Base-by-base conservation (phyloP, 2,113 vertebrate genomes). In the Anguilla japonica region DNA sequence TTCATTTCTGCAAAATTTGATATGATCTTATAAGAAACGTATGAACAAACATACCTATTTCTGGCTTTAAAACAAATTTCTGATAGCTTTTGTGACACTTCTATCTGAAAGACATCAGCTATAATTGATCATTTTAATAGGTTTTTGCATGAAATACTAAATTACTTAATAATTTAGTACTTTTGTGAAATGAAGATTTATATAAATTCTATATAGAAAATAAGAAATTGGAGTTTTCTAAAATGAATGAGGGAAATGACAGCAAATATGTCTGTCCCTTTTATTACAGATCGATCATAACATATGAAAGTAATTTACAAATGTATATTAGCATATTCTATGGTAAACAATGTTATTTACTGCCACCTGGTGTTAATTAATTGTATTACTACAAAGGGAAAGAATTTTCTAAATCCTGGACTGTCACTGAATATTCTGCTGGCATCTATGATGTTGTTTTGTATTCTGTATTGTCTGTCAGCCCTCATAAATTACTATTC, bases 281-380 rank as follows among this genome's bases (percentile, higher is more conserved):
- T 46, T 8, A 46, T 80, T 80, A 41, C 79, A 80, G 79, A 16
- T 20, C 34, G 39, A 41, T 20, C 81, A 53, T 82, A 2, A 22
- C 26, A 50, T 34, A 50, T 53, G 22, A 11, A 53, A 56, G 20
- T 34, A 43, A 60, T 2, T 63, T 63, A 41, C 7, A 18, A 13
- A 57, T 63, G 14, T 29, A 39, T 39, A 5, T 39, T 34, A 41
- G 39, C 26, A 20, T 26, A 46, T 82, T 85, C 43, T 53, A 53
- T 89, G 79, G 34, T 6, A 39, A 7, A 82, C 83, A 83, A 22
- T 78, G 89, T 86, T 91, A 88, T 41, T 91, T 94, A 94, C 92
- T 94, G 94, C 94, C 95, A 93, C 89, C 93, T 95, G 94, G 93
- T 94, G 94, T 93, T 95, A 94, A 93, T 95, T 90, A 93, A 85